These are phyloP conservation scores for Steinernema khuongi DNA, from an alignment of 1,140 invertebrate genomes.

Conservation along the genomic window DNA sequence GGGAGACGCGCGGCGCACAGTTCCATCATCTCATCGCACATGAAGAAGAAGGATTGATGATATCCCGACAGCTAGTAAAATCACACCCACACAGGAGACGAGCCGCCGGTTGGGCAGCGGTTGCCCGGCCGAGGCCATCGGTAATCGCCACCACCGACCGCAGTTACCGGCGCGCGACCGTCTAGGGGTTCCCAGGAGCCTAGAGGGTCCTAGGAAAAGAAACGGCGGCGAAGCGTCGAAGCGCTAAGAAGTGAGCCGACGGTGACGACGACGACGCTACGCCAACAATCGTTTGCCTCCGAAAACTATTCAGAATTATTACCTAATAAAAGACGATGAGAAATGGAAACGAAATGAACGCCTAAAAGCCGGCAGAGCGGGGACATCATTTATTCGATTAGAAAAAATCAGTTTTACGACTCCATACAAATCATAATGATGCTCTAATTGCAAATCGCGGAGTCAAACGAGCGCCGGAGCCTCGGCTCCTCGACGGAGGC, in stretches of 20 bases:
- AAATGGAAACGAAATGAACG: slow-evolving; percentile 3
- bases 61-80: slow-evolving; percentile 16
- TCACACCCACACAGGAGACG: slow-evolving; percentile 13
- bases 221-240: not conserved
- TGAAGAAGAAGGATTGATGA: slow-evolving; percentile 17
- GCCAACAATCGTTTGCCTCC: slow-evolving; percentile 15
- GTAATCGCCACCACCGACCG: not conserved
- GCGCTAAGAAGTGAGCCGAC: not conserved
- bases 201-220: too few relatives aligned
- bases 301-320: slow-evolving; percentile 15
- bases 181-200: too few relatives aligned
- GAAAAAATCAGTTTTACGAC: slow-evolving; percentile 13
- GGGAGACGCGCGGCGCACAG: slow-evolving; percentile 8
- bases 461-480: not conserved
- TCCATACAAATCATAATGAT: slow-evolving; percentile 14
- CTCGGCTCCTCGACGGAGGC: not conserved
- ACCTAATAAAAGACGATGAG: slow-evolving; percentile 14
- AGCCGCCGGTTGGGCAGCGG: not conserved
- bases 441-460: slow-evolving; percentile 11
- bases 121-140: not conserved
- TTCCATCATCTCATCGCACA: slow-evolving; percentile 16
- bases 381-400: slow-evolving; percentile 11
- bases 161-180: not conserved
- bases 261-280: not conserved
- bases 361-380: not conserved